Base-by-base conservation (phyloP, 2,797 vertebrate genomes). In the Gadopsis marmoratus region DNA sequence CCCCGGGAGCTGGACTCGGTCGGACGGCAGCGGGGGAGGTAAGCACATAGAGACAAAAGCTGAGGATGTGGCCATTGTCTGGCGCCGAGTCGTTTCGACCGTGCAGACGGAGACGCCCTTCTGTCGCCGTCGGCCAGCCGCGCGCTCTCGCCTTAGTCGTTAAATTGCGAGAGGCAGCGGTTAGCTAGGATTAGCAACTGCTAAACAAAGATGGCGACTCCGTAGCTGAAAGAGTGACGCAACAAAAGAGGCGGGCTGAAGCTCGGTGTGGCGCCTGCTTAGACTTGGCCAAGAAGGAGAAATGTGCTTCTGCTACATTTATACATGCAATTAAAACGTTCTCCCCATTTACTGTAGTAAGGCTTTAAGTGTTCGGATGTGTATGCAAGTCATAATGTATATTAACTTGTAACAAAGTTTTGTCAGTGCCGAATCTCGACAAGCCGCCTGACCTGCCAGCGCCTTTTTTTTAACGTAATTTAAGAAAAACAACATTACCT, bases 151-250 rank as follows among this genome's bases (percentile, higher is more conserved):
- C 65, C 2, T 35, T 39, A 0, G 5, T 26, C 5, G 37, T 16
- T 16, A 10, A 35, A 55, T 35, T 50, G 21, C 23, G 9, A 33
- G 13, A 73, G 51, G 64, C 70, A 68, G 72, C 74, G 1, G 43
- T 70, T 80, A 76, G 91, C 88, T 75, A 39, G 7, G 2, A 16
- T 83, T 87, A 91, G 88, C 87, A 66, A 21, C 47, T 21, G 86
- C 81, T 78, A 81, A 90, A 78, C 86, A 89, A 95, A 95, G 88
- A 95, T 95, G 94, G 94, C 93, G 88, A 39, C 81, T n/a, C 26
- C 14, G 1, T 41, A 61, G 72, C 60, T 23, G 73, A 71, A 72
- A 4, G 64, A 74, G 81, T 93, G 94, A 93, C 93, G 94, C 91
- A 84, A 82, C 31, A 9, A 35, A 31, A 89, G 92, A 92, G 92